These are phyloP conservation scores for Ondatra zibethicus DNA, from an alignment of 2,113 vertebrate genomes.

Conservation along the genomic window DNA sequence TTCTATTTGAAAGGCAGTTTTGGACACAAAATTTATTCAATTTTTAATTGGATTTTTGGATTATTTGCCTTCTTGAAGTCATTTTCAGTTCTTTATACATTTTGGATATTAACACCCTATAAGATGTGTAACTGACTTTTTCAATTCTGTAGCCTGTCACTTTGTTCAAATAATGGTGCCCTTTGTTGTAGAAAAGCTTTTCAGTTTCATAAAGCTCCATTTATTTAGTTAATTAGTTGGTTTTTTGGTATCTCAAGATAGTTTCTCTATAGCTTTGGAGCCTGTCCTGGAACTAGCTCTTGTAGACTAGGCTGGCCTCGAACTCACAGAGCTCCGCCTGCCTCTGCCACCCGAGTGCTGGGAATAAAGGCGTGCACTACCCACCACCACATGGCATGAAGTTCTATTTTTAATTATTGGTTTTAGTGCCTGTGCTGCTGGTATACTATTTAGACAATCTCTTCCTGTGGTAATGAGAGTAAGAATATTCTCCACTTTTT, in stretches of 20 bases:
- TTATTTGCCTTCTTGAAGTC: background rate
- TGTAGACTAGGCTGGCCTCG: too few relatives aligned
- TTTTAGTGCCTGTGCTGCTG: background rate
- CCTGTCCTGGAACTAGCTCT: too few relatives aligned
- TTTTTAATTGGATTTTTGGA: background rate
- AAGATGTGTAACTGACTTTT: background rate
- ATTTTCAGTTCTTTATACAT: background rate
- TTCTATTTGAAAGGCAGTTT: background rate
- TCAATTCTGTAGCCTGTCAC: background rate
- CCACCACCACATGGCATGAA: background rate
- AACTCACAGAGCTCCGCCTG: too few relatives aligned
- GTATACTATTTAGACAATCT: background rate
- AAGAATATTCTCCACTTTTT: background rate
- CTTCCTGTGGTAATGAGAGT: background rate
- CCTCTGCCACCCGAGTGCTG: too few relatives aligned
- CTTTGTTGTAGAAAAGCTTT: background rate
- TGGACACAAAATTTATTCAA: background rate
- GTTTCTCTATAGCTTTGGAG: too few relatives aligned
- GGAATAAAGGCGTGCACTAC: too few relatives aligned
- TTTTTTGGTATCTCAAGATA: too few relatives aligned
- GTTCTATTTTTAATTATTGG: background rate
- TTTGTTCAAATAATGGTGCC: background rate
- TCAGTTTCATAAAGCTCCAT: background rate
- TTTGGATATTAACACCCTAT: background rate
- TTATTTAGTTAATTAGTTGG: background rate